Conservation (phyloP, 2,888 invertebrate genomes). For the Barypeithes pellucidus region DNA sequence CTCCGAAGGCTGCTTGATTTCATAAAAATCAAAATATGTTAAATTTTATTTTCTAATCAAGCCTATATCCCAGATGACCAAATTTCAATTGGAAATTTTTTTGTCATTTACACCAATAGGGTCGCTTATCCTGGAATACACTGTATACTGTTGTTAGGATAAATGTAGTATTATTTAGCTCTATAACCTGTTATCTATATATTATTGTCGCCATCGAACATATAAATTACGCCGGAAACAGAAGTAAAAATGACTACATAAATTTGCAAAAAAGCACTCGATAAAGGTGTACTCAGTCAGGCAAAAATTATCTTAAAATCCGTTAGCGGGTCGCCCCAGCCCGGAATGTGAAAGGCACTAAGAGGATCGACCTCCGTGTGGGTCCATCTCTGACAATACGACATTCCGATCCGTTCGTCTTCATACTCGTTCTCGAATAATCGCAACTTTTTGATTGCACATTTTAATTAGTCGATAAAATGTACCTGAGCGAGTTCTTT, state of each 20-base stretch:
- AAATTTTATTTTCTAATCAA: too few relatives aligned
- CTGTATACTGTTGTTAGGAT: too few relatives aligned
- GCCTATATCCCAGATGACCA: too few relatives aligned
- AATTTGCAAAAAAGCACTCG: conserved; percentile 7
- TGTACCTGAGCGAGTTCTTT: conserved; percentile 15
- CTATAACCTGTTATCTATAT: too few relatives aligned
- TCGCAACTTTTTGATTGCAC: conserved; percentile 23
- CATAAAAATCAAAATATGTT: too few relatives aligned
- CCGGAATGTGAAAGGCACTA: conserved; percentile 53
- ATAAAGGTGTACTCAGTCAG: conserved; percentile 25
- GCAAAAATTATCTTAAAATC: conserved; percentile 41
- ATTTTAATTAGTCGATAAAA: conserved; percentile 38
- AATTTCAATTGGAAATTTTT: too few relatives aligned
- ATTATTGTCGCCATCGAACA: not conserved
- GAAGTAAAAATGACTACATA: not conserved
- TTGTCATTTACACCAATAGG: too few relatives aligned
- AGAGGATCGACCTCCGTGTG: conserved; percentile 49
- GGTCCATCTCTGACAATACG: conserved; percentile 51
- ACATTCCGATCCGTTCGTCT: conserved; percentile 45
- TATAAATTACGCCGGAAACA: not conserved
- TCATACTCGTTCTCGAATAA: conserved; percentile 28
- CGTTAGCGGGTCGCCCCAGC: conserved; percentile 51
- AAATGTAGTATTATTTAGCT: too few relatives aligned
- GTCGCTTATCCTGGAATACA: too few relatives aligned
- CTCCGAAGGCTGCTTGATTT: too few relatives aligned